Conservation (phyloP, 92 coral and sea anemone genomes). For the Meandrina meandrites region DNA sequence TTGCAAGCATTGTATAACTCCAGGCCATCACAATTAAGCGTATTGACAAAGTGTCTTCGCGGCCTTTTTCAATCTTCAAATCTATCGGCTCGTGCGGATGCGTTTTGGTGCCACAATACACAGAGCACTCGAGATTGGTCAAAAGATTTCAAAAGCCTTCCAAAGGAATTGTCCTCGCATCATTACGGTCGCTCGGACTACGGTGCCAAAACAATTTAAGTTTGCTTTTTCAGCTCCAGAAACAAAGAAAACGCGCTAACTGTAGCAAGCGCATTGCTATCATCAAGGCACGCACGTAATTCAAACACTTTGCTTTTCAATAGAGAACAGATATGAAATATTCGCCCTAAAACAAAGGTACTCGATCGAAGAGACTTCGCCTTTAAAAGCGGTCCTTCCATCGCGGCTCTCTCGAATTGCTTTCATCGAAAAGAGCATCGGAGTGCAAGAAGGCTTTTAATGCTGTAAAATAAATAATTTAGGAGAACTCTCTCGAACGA, state of each 20-base stretch:
- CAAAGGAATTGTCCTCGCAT: constrained; percentile 46
- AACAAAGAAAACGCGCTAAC: constrained; percentile 29
- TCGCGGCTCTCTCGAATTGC: neutral
- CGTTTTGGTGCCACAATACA: constrained; percentile 2
- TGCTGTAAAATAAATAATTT: constrained; percentile 77
- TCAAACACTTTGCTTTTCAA: constrained; percentile 23
- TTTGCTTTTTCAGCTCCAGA: constrained; percentile 1
- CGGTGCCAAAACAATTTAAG: constrained; percentile 37
- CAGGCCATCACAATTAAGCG: constrained; percentile 71
- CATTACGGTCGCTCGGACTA: constrained; percentile 57
- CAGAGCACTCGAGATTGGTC: constrained; percentile 40
- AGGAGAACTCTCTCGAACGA: constrained; percentile 50
- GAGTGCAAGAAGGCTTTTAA: constrained; percentile 54
- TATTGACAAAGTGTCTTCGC: constrained; percentile 76
- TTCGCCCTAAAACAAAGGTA: constrained; percentile 41
- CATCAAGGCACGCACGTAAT: constrained; percentile 24
- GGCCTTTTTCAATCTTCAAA: constrained; percentile 68
- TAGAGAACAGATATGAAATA: constrained; percentile 29
- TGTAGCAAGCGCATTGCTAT: constrained; percentile 3
- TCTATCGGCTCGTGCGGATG: constrained; percentile 55
- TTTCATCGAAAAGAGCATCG: constrained; percentile 66
- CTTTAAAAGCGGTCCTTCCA: neutral
- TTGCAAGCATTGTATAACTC: constrained; percentile 57
- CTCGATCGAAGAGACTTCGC: neutral
- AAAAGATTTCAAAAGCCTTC: constrained; percentile 48